Evolutionary conservation across 1,140 invertebrate species (phyloP).

Genomic region (honey bee (Apis mellifera)): Amel_HAv3.1 CM009939.2:2376001-2376500

Average conservation of each 20-base stretch:
- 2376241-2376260: conserved; percentile 28
- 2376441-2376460: conserved; percentile 43
- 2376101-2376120: not conserved
- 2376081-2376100: conserved; percentile 24
- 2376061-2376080: conserved; percentile 40
- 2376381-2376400: conserved; percentile 20
- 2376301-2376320: conserved; percentile 4
- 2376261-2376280: conserved; percentile 62
- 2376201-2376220: conserved; percentile 51
- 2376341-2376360: too few relatives aligned
- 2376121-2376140: conserved; percentile 6
- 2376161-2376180: conserved; percentile 10
- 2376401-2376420: conserved; percentile 20
- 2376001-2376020: conserved; percentile 61
- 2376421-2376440: not conserved
- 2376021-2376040: conserved; percentile 48
- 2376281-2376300: conserved; percentile 9
- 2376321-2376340: too few relatives aligned
- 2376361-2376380: conserved; percentile 37
- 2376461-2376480: not conserved
- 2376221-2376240: conserved; percentile 56
- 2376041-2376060: conserved; percentile 11
- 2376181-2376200: conserved; percentile 41
- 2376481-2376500: too few relatives aligned
- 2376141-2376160: conserved; percentile 16